Evolutionary conservation across 2,888 invertebrate species (phyloP).

Genomic region (Pelosia muscerda): DNA sequence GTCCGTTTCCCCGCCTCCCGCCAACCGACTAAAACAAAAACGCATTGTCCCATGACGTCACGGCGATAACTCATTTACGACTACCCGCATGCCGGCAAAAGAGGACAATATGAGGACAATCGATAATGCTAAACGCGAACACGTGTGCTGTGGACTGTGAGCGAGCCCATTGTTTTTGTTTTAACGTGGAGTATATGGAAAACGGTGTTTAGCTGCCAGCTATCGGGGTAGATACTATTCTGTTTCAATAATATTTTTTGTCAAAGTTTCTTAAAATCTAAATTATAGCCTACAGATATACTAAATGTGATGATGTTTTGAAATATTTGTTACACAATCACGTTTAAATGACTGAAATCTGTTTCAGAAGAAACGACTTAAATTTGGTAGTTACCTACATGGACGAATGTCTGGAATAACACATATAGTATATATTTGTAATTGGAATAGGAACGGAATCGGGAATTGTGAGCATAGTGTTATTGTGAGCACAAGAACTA

Average conservation of each 20-base stretch:
- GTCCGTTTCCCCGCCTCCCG: constrained; percentile 39
- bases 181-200: constrained; percentile 49
- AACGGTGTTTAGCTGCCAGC: constrained; percentile 40
- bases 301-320: not conserved
- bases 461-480: too few species aligned
- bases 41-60: constrained; percentile 76
- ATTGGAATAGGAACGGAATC: too few species aligned
- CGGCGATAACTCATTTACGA: constrained; percentile 73
- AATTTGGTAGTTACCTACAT: too few species aligned
- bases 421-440: too few species aligned
- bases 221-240: constrained; percentile 16
- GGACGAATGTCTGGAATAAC: too few species aligned
- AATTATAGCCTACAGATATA: not conserved
- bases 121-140: constrained; percentile 80
- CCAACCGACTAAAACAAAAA: constrained; percentile 66
- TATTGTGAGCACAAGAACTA: too few species aligned
- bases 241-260: not conserved
- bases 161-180: constrained; percentile 67
- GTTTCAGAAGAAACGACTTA: too few species aligned
- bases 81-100: constrained; percentile 75
- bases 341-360: too few species aligned
- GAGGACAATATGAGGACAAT: constrained; percentile 79
- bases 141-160: constrained; percentile 71
- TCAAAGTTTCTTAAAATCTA: not conserved
- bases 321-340: too few species aligned